A percentile compares a stretch with the other conserved stretches of the same genome.
These are phyloP conservation scores for Lacerta bilineata DNA, from an alignment of 2,797 vertebrate genomes.

Conservation along the genomic window DNA sequence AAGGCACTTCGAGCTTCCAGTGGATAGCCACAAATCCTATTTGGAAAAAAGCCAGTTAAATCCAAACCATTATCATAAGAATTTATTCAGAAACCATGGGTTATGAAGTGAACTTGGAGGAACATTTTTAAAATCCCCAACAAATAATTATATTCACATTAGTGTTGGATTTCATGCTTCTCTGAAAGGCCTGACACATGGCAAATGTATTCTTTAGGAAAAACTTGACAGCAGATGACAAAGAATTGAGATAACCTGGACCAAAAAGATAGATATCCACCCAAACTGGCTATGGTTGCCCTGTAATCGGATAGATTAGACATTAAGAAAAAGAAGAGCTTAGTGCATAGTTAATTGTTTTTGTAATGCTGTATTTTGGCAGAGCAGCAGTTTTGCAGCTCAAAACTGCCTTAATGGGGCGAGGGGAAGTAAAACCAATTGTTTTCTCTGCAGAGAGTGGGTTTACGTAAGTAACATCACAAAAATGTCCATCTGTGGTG, in stretches of 20 bases:
- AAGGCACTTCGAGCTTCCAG: neutral
- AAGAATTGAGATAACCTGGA: conserved; percentile 5
- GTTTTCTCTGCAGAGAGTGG: conserved; percentile 39
- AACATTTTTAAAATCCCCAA: neutral
- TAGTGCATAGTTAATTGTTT: conserved; percentile 50
- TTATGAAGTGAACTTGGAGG: rapidly evolving
- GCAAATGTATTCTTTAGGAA: conserved; percentile 9
- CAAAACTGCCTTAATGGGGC: conserved; percentile 47
- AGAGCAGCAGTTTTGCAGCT: conserved; percentile 38
- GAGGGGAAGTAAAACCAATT: conserved; percentile 51
- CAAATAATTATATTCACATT: conserved; percentile 28
- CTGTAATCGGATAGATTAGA: conserved; percentile 42
- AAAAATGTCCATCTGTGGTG: conserved; percentile 38
- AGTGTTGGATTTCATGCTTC: conserved; percentile 18
- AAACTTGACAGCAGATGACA: conserved; percentile 14
- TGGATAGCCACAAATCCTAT: neutral
- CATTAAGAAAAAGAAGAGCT: conserved; percentile 43
- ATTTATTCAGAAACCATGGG: conserved; percentile 8
- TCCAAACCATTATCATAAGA: rapidly evolving
- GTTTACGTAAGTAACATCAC: conserved; percentile 45
- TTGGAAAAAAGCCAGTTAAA: conserved; percentile 20
- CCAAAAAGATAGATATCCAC: conserved; percentile 3
- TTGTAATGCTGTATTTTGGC: conserved; percentile 47
- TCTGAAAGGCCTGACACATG: conserved; percentile 17
- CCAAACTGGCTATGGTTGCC: conserved; percentile 4